Percentiles rank a stretch among this genome's conserved stretches.
Conservation (phyloP, 2,797 vertebrate species). For the Manis javanica region DNA sequence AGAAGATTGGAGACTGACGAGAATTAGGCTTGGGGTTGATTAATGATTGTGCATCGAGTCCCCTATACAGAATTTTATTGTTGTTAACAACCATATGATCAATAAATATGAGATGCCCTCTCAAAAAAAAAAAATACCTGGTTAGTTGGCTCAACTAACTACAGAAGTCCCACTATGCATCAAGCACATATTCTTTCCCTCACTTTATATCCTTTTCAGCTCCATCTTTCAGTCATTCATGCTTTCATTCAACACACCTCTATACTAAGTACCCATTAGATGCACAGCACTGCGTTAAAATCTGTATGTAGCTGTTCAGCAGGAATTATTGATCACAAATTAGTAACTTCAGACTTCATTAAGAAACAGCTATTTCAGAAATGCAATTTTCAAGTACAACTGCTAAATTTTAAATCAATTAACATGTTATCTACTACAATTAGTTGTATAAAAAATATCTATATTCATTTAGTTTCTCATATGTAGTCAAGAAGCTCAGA, state of each 20-base stretch:
- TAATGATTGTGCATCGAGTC: too few species aligned
- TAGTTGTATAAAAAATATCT: conserved; percentile 43
- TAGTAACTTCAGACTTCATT: conserved; percentile 49
- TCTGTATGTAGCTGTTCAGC: conserved; percentile 80
- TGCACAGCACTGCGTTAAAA: neutral
- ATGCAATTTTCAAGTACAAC: conserved; percentile 50
- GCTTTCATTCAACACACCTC: conserved; percentile 26
- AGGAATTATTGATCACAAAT: conserved; percentile 86
- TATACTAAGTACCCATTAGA: conserved; percentile 12
- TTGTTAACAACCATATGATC: too few species aligned
- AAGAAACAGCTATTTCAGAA: conserved; percentile 67
- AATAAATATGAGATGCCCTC: too few species aligned
- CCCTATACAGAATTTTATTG: too few species aligned
- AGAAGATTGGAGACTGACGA: too few species aligned
- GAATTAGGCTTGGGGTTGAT: too few species aligned
- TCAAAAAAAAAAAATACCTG: neutral
- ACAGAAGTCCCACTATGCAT: neutral
- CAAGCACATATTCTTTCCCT: conserved; percentile 79
- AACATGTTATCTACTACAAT: conserved; percentile 57
- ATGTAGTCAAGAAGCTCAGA: conserved; percentile 22
- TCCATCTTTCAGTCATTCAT: conserved; percentile 29
- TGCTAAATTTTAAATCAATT: conserved; percentile 66
- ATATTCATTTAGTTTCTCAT: conserved; percentile 56
- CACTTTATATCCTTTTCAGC: conserved; percentile 70
- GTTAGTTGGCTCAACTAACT: conserved; percentile 82